Evolutionary conservation across 2,113 vertebrate genomes (phyloP).

Genomic region (Naja naja): DNA sequence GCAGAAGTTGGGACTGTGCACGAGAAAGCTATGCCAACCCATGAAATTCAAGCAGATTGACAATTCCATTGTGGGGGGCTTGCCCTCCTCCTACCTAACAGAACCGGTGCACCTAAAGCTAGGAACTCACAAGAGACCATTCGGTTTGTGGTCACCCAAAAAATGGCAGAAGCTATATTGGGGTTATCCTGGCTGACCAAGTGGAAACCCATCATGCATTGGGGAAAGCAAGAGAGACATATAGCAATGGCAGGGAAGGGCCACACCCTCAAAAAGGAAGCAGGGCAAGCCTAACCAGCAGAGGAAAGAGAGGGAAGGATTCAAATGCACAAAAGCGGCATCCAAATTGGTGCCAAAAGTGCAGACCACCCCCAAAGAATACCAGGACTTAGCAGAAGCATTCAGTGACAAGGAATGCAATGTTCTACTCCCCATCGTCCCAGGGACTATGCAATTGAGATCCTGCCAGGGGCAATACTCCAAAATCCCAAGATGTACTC

Average conservation of each 20-base stretch:
- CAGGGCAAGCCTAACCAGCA: not conserved
- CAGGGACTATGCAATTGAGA: too few relatives aligned
- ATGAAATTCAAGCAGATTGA: not conserved
- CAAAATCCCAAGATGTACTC: too few relatives aligned
- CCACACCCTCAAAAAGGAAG: not conserved
- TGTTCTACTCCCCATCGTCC: too few relatives aligned
- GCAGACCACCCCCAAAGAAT: too few relatives aligned
- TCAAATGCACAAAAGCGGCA: too few relatives aligned
- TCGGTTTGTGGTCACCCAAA: not conserved
- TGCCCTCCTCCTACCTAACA: not conserved
- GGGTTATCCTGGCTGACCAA: not conserved
- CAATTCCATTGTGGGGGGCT: not conserved
- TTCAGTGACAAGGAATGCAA: too few relatives aligned
- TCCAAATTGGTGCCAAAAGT: not conserved
- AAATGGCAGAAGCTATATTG: not conserved
- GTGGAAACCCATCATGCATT: not conserved
- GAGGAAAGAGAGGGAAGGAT: too few relatives aligned
- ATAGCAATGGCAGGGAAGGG: not conserved
- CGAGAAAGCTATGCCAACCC: not conserved
- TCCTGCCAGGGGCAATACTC: too few relatives aligned
- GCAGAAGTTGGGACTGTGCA: not conserved
- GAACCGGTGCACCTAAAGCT: not conserved
- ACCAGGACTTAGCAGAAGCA: too few relatives aligned
- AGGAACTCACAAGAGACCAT: not conserved
- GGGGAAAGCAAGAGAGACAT: not conserved